These are phyloP conservation scores for Synanthedon myopaeformis DNA, from an alignment of 2,888 invertebrate genomes.

Conservation along the genomic window DNA sequence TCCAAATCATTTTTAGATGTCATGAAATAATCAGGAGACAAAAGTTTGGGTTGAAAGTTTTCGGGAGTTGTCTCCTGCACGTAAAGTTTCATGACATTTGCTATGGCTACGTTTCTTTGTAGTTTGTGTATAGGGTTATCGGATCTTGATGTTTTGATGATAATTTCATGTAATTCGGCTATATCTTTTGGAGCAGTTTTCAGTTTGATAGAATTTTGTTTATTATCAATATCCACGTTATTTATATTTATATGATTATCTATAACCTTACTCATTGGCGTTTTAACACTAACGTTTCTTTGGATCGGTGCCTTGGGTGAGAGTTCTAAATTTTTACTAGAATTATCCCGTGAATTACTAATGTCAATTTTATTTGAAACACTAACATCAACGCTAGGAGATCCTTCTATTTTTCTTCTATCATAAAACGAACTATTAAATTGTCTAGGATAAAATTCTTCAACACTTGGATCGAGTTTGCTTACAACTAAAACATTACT, in stretches of 20 bases:
- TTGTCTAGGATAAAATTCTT: slow-evolving; percentile 30
- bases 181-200: background rate
- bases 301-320: too few relatives aligned
- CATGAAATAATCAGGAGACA: slow-evolving; percentile 31
- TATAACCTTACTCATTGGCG: too few relatives aligned
- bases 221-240: too few relatives aligned
- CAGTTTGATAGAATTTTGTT: too few relatives aligned
- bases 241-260: too few relatives aligned
- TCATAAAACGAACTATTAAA: too few relatives aligned
- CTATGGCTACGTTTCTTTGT: slow-evolving; percentile 39
- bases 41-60: slow-evolving; percentile 17
- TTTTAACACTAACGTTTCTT: too few relatives aligned
- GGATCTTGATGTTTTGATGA: slow-evolving; percentile 19
- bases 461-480: slow-evolving; percentile 37
- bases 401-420: too few relatives aligned
- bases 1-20: background rate
- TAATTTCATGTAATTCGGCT: slow-evolving; percentile 12
- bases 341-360: too few relatives aligned
- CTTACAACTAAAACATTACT: slow-evolving; percentile 9
- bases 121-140: slow-evolving; percentile 20
- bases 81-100: slow-evolving; percentile 30
- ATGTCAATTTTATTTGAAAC: too few relatives aligned
- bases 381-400: too few relatives aligned
- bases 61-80: slow-evolving; percentile 6
- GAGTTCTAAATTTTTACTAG: too few relatives aligned